These are phyloP conservation scores for Tortrix viridana DNA, from an alignment of 2,888 invertebrate genomes.

Conservation along the genomic window DNA sequence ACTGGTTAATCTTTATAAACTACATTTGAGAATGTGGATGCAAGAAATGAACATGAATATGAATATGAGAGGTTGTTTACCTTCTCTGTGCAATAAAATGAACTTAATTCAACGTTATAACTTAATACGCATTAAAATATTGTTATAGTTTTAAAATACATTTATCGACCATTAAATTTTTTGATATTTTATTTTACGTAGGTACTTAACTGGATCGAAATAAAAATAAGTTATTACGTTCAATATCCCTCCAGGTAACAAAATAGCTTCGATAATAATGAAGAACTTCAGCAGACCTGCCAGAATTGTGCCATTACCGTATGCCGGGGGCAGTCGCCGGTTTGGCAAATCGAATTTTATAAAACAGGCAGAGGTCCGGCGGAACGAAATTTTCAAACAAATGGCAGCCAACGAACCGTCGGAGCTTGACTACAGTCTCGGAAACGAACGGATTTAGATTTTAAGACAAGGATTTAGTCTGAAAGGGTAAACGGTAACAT, in stretches of 20 bases:
- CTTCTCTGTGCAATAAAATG: too few species aligned
- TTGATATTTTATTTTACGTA: background rate
- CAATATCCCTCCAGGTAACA: background rate
- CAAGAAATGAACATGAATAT: too few species aligned
- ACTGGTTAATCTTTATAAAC: too few species aligned
- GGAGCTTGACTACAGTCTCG: slow-evolving; percentile 6
- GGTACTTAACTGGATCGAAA: background rate
- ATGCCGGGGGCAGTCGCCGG: slow-evolving; percentile 10
- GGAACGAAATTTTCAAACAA: slow-evolving; percentile 60
- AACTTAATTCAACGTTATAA: too few species aligned
- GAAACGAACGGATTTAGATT: background rate
- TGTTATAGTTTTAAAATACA: too few species aligned
- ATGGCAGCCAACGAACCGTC: slow-evolving; percentile 60
- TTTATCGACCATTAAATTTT: too few species aligned
- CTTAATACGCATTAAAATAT: too few species aligned
- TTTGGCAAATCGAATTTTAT: slow-evolving; percentile 31
- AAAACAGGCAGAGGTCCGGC: slow-evolving; percentile 36
- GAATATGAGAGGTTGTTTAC: too few species aligned
- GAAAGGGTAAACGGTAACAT: slow-evolving; percentile 1
- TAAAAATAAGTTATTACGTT: background rate
- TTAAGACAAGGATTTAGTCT: slow-evolving; percentile 15
- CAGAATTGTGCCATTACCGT: slow-evolving; percentile 24
- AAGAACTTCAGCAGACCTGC: slow-evolving; percentile 15
- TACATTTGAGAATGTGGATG: too few species aligned
- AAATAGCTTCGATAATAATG: background rate